Percentiles rank a stretch among this genome's conserved stretches.
Evolutionary conservation across 2,888 invertebrate genomes (phyloP).

Genomic region (Ennomos erosarius): DNA sequence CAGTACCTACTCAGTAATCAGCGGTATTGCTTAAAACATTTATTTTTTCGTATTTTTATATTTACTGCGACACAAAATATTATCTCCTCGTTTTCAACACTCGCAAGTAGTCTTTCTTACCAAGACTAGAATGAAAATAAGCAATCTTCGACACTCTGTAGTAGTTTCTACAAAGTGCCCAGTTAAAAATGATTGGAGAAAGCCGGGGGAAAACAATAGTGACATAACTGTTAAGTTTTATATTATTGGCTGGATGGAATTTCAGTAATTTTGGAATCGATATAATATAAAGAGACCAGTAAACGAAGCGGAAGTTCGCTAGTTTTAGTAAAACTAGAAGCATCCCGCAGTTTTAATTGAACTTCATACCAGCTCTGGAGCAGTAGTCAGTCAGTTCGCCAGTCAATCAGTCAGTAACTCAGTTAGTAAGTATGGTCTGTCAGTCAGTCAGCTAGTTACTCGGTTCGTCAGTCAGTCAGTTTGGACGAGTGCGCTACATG

Average conservation of each 20-base stretch:
- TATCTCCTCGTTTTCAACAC: constrained; percentile 13
- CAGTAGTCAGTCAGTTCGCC: too few relatives aligned
- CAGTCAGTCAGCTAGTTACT: too few relatives aligned
- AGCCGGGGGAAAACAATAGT: constrained; percentile 27
- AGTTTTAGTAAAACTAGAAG: too few relatives aligned
- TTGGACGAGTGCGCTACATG: too few relatives aligned
- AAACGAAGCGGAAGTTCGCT: too few relatives aligned
- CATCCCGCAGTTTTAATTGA: too few relatives aligned
- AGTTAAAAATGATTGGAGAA: constrained; percentile 29
- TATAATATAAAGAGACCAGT: neutral
- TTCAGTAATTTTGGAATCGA: constrained; percentile 16
- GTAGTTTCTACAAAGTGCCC: constrained; percentile 15
- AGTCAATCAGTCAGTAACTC: too few relatives aligned
- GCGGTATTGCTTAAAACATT: too few relatives aligned
- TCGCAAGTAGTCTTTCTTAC: constrained; percentile 5
- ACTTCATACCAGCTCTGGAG: too few relatives aligned
- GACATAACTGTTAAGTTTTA: constrained; percentile 26
- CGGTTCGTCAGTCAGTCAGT: too few relatives aligned
- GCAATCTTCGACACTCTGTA: constrained; percentile 13
- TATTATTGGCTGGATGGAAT: constrained; percentile 15
- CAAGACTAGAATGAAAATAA: constrained; percentile 20
- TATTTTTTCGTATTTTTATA: neutral
- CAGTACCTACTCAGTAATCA: too few relatives aligned
- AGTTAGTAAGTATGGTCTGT: too few relatives aligned
- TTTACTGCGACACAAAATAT: constrained; percentile 6